These are phyloP conservation scores for Cataglyphis hispanica DNA, from an alignment of 1,140 invertebrate genomes.

Conservation along the genomic window DNA sequence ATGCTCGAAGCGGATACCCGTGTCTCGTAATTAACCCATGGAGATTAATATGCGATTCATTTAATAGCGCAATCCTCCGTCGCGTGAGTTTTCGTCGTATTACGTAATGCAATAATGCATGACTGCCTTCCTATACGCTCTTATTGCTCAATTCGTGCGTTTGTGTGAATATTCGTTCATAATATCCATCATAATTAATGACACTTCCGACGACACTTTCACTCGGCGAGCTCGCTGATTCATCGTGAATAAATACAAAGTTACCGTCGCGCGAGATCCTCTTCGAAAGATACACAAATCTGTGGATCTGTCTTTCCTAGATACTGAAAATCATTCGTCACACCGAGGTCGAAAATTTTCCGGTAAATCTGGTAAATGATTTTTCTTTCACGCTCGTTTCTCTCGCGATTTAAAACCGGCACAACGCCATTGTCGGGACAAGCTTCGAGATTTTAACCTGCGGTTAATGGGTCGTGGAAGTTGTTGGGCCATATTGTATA, in stretches of 20 bases:
- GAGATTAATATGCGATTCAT: constrained; percentile 45
- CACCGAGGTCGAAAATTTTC: not conserved
- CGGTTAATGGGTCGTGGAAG: constrained; percentile 24
- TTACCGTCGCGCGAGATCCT: not conserved
- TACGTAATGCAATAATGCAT: constrained; percentile 19
- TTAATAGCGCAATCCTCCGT: constrained; percentile 27
- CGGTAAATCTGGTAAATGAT: not conserved
- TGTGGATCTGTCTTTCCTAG: not conserved
- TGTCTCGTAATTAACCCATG: constrained; percentile 24
- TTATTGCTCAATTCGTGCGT: not conserved
- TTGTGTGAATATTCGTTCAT: not conserved
- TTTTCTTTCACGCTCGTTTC: constrained; percentile 9
- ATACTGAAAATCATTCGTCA: not conserved
- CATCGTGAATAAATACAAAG: not conserved
- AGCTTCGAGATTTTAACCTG: constrained; percentile 1
- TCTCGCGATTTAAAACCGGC: not conserved
- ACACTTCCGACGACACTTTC: constrained; percentile 26
- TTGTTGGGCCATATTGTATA: constrained; percentile 26
- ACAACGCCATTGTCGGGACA: not conserved
- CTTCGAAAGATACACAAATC: not conserved
- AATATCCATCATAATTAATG: constrained; percentile 47
- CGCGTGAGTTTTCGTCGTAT: not conserved
- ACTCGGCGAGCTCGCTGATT: constrained; percentile 25
- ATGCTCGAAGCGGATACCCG: not conserved
- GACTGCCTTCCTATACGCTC: not conserved